phyloP scores from a whole-genome alignment of 1,140 invertebrate genomes.

The Heliothis virescens region DNA sequence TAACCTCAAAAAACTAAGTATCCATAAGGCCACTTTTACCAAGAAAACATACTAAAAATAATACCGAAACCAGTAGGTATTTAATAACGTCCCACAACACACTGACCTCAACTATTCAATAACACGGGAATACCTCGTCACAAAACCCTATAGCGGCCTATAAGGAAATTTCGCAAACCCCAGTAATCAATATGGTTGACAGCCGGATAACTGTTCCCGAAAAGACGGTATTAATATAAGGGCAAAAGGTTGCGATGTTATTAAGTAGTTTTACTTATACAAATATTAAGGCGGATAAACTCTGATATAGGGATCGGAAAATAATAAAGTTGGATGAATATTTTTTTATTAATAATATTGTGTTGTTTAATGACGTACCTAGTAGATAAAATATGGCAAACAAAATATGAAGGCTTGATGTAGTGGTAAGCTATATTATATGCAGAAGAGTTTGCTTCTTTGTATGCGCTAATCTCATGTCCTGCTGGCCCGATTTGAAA shows the following conservation, averaged over 20 bases:
- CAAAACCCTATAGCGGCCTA: neutral
- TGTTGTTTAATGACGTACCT: neutral
- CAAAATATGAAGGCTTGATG: too few relatives aligned
- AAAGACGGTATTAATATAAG: slow-evolving; percentile 22
- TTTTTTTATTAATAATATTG: neutral
- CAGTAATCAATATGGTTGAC: slow-evolving; percentile 23
- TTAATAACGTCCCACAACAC: too few relatives aligned
- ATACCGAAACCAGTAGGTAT: too few relatives aligned
- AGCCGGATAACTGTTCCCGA: neutral
- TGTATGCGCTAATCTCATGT: too few relatives aligned
- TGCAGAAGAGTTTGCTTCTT: too few relatives aligned
- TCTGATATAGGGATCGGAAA: neutral
- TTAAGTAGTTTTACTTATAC: slow-evolving; percentile 4
- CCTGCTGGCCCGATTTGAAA: too few relatives aligned
- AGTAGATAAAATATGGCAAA: too few relatives aligned
- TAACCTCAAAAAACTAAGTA: too few relatives aligned
- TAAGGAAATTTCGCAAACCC: neutral
- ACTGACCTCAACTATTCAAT: too few relatives aligned
- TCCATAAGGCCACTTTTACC: too few relatives aligned
- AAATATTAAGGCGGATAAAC: neutral
- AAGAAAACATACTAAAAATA: too few relatives aligned
- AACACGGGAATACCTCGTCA: neutral
- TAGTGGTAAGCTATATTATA: too few relatives aligned
- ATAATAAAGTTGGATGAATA: neutral
- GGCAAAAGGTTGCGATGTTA: slow-evolving; percentile 6